Conservation (phyloP, 2,113 vertebrate genomes). For the Arothron firmamentum region DNA sequence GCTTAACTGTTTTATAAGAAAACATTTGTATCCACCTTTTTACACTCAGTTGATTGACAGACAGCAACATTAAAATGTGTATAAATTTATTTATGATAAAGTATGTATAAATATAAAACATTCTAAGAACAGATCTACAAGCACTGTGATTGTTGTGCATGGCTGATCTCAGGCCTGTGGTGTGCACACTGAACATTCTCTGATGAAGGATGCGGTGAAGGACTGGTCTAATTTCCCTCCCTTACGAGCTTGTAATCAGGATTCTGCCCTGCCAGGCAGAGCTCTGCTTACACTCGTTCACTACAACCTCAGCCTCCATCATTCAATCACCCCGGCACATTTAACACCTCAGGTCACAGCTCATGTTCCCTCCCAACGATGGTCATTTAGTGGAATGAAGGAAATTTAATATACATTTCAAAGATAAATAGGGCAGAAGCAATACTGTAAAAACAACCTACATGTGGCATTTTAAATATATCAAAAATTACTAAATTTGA, state of each 20-base stretch:
- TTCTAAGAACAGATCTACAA: conserved; percentile 67
- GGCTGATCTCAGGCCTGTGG: conserved; percentile 48
- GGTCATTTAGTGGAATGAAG: conserved; percentile 33
- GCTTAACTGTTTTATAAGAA: background rate
- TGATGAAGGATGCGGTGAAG: conserved; percentile 51
- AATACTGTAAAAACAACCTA: conserved; percentile 40
- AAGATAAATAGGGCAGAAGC: conserved; percentile 38
- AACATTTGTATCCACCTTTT: conserved; percentile 52
- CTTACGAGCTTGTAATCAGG: conserved; percentile 60
- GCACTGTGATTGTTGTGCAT: conserved; percentile 59
- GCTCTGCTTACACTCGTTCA: conserved; percentile 62
- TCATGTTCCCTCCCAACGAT: conserved; percentile 52
- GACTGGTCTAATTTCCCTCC: conserved; percentile 56
- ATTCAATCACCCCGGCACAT: conserved; percentile 57
- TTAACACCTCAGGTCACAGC: conserved; percentile 51
- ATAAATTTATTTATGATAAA: conserved; percentile 77
- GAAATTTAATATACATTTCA: conserved; percentile 24
- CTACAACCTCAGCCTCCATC: conserved; percentile 54
- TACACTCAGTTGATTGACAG: conserved; percentile 14
- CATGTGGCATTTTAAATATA: conserved; percentile 22
- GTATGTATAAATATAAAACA: conserved; percentile 80
- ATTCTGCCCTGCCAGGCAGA: conserved; percentile 40
- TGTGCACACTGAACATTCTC: conserved; percentile 62
- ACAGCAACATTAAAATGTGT: conserved; percentile 43
- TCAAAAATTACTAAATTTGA: conserved; percentile 26